Evolutionary conservation across 2,888 invertebrate species (phyloP).

Genomic region (Drosophila kanekoi): DNA sequence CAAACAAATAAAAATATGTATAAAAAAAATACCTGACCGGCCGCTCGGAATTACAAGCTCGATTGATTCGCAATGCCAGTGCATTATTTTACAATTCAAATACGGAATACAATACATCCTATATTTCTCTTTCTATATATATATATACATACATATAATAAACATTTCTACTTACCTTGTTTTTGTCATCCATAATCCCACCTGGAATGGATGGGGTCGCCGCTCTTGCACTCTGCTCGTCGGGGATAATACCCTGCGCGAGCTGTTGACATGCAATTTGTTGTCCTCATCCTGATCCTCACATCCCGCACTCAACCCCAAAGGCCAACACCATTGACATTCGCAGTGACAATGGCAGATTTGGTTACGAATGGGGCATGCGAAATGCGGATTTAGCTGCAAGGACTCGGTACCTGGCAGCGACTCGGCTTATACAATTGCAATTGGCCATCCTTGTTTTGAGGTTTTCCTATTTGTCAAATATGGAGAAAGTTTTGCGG

Average conservation of each 20-base stretch:
- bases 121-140: conserved; percentile 1
- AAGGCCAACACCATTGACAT: conserved; percentile 71
- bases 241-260: conserved; percentile 60
- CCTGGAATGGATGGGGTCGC: conserved; percentile 12
- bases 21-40: conserved; percentile 14
- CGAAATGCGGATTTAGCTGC: conserved; percentile 61
- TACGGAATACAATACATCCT: conserved; percentile 17
- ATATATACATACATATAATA: background rate
- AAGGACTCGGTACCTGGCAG: conserved; percentile 39
- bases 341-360: conserved; percentile 69
- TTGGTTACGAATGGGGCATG: conserved; percentile 31
- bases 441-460: conserved; percentile 49
- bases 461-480: conserved; percentile 42
- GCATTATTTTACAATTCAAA: conserved; percentile 37
- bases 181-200: conserved; percentile 55
- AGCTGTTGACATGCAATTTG: conserved; percentile 80
- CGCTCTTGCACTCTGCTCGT: conserved; percentile 8
- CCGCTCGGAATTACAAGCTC: conserved; percentile 71
- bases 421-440: conserved; percentile 56
- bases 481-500: conserved; percentile 16
- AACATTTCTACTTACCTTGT: conserved; percentile 19
- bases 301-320: conserved; percentile 38
- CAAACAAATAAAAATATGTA: background rate
- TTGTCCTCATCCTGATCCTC: conserved; percentile 44
- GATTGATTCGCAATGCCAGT: conserved; percentile 71